Conservation (phyloP, 2,888 invertebrate genomes). For the Bhutanitis thaidina region DNA sequence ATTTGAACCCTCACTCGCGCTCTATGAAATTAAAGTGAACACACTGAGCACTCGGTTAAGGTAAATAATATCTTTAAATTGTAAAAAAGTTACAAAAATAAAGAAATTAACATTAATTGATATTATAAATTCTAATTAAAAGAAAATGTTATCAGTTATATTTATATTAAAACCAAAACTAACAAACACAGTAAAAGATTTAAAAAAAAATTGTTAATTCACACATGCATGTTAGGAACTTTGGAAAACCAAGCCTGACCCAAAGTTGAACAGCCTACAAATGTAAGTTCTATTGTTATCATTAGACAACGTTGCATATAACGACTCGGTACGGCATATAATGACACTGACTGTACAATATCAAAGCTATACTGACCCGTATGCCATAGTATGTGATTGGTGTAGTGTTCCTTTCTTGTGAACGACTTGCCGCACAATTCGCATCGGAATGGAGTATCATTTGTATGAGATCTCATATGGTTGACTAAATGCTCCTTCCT, state of each 20-base stretch:
- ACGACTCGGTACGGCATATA: background rate
- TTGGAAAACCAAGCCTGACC: slow-evolving; percentile 52
- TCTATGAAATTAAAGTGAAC: too few species aligned
- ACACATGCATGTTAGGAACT: slow-evolving; percentile 4
- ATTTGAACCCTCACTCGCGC: too few species aligned
- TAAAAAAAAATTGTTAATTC: background rate
- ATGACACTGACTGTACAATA: slow-evolving; percentile 19
- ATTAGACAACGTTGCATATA: background rate
- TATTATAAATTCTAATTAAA: too few species aligned
- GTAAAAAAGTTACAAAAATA: too few species aligned
- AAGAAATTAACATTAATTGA: too few species aligned
- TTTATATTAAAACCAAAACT: too few species aligned
- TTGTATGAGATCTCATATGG: slow-evolving; percentile 93
- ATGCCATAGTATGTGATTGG: slow-evolving; percentile 94
- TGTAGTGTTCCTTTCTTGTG: slow-evolving; percentile 93
- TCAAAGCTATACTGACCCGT: slow-evolving; percentile 80
- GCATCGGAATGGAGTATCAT: slow-evolving; percentile 92
- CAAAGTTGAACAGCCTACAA: slow-evolving; percentile 17
- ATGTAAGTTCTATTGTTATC: background rate
- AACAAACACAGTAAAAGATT: too few species aligned
- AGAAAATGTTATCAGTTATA: too few species aligned
- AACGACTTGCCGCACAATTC: slow-evolving; percentile 94
- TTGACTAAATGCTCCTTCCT: slow-evolving; percentile 93
- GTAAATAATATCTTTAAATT: too few species aligned
- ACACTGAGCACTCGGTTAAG: too few species aligned